Conservation (phyloP, 2,113 vertebrate genomes). For the Bufo bufo region DNA sequence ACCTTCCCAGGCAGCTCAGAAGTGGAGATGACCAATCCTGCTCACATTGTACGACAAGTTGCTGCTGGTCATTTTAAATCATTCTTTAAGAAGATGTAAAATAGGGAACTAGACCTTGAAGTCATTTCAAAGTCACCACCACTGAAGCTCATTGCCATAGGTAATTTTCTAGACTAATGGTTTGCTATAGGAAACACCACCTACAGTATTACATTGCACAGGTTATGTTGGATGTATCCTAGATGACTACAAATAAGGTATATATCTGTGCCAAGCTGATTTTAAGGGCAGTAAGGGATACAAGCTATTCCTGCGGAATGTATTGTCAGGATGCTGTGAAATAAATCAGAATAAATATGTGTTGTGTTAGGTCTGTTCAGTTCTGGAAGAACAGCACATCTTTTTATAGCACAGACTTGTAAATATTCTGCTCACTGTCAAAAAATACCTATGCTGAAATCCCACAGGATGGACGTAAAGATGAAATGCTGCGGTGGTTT, state of each 20-base stretch:
- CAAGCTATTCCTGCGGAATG: not conserved
- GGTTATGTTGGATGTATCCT: not conserved
- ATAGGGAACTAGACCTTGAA: not conserved
- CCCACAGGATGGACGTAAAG: conserved; percentile 15
- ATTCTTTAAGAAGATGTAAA: not conserved
- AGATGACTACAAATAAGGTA: not conserved
- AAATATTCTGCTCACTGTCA: conserved; percentile 29
- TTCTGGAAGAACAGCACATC: not conserved
- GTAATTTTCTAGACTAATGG: not conserved
- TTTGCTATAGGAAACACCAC: not conserved
- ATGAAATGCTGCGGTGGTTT: conserved; percentile 36
- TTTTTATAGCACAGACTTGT: conserved; percentile 7
- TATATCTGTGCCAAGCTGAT: not conserved
- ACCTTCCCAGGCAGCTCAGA: too few relatives aligned
- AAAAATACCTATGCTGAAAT: not conserved
- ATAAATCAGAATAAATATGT: conserved; percentile 9
- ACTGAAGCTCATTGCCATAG: not conserved
- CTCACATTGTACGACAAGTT: too few relatives aligned
- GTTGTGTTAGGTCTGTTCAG: not conserved
- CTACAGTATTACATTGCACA: not conserved
- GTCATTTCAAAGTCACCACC: not conserved
- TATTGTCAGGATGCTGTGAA: not conserved
- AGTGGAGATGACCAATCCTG: too few relatives aligned
- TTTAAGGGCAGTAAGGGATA: not conserved
- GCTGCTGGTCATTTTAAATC: not conserved